Base-by-base conservation (phyloP, 2,888 invertebrate species). In the Drosophila melanosoma region DNA sequence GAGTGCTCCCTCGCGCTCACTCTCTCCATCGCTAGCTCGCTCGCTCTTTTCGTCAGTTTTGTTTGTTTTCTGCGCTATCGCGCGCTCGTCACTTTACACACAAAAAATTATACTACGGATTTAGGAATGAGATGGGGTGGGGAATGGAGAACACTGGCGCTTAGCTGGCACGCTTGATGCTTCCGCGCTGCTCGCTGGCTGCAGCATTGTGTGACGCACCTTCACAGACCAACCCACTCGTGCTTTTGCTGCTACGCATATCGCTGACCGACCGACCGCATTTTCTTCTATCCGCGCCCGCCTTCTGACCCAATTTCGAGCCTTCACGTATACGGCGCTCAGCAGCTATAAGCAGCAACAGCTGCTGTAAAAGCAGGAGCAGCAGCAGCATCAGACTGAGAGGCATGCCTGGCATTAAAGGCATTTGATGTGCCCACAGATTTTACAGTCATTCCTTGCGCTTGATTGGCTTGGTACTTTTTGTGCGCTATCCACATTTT, bases 361-460 rank as follows among this genome's bases (percentile, higher is more conserved):
- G 59, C 63, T 15, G 23, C 6, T 42, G 29, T 51, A n/a, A 36
- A 7, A 36, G 36, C 35, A 26, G 36, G 23, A 36, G 15, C 17
- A 45, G 45, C 23, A 40, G 35, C 29, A 56, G 35, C 51, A 51
- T 20, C 62, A 63, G 61, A 67, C 52, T 23, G 26, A 54, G 54
- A 38, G 23, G 78, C 71, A 74, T 67, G 76, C 73, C 70, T 58
- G 69, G 82, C 73, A 81, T 87, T 89, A 81, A 77, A 85, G 84
- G 89, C 79, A 85, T 89, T 88, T 81, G 59, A 65, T 36, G 29
- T 65, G 77, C 75, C 84, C 82, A 73, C 89, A 89, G 85, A 85
- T 85, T 87, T 85, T 62, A 79, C 73, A 83, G 75, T 86, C 89
- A 89, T 74, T 83, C 77, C 87, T 81, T 79, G 66, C 70, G 84